These are phyloP conservation scores for Caenorhabditis elegans DNA, from an alignment of 1,140 invertebrate genomes.

Conservation along the genomic window DNA sequence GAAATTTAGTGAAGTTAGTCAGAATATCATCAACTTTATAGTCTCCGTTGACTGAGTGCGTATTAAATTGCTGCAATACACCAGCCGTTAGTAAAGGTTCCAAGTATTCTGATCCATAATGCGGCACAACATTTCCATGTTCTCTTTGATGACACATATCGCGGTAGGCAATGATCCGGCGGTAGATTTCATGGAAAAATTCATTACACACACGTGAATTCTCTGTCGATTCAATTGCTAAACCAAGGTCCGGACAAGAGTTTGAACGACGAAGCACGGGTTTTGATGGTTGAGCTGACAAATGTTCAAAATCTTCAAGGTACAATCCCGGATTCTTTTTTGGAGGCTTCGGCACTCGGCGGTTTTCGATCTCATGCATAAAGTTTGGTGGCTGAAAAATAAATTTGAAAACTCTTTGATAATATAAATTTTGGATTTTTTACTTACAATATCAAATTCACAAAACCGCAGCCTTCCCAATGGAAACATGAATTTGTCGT, in stretches of 20 bases:
- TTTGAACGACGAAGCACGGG: background rate
- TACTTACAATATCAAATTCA: constrained; percentile 1
- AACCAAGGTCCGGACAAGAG: background rate
- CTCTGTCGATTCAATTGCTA: too few relatives aligned
- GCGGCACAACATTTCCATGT: too few relatives aligned
- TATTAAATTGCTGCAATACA: background rate
- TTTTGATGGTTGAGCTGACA: too few relatives aligned
- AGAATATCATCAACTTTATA: too few relatives aligned
- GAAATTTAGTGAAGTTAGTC: background rate
- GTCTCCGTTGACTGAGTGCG: too few relatives aligned
- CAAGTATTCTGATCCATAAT: background rate
- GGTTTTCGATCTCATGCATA: background rate
- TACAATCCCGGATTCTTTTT: background rate
- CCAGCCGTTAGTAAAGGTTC: background rate
- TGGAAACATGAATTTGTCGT: background rate
- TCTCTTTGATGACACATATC: background rate
- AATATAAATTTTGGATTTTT: too few relatives aligned
- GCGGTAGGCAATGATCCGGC: background rate
- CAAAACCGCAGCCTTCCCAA: background rate
- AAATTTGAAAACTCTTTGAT: too few relatives aligned
- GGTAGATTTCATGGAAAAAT: background rate
- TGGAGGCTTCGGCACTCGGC: background rate
- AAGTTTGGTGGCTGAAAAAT: background rate
- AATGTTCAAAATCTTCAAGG: background rate
- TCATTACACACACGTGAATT: too few relatives aligned